Conservation (phyloP, 2,888 invertebrate species). For the Eilema griseolum region DNA sequence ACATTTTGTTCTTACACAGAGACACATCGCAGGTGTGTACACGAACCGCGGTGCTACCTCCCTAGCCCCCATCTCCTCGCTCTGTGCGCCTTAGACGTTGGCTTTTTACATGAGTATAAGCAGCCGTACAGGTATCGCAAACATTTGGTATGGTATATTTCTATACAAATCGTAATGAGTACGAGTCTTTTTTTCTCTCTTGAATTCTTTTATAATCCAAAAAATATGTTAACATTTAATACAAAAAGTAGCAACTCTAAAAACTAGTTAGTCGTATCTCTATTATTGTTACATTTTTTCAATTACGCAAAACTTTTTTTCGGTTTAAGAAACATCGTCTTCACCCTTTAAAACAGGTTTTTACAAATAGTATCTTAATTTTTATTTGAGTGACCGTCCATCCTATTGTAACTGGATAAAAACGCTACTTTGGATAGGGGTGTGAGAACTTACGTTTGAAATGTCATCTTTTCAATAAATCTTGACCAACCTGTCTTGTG, state of each 20-base stretch:
- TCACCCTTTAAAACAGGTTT: conserved; percentile 53
- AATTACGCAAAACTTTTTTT: neutral
- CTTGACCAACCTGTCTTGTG: conserved; percentile 65
- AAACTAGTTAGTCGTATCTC: neutral
- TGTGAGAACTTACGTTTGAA: conserved; percentile 64
- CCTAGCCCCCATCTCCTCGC: conserved; percentile 49
- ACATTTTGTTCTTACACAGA: conserved; percentile 64
- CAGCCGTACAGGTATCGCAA: conserved; percentile 66
- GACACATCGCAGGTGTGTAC: conserved; percentile 68
- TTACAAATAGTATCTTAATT: conserved; percentile 52
- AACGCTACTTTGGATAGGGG: conserved; percentile 50
- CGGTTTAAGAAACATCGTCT: conserved; percentile 19
- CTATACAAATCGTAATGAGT: neutral
- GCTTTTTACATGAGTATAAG: conserved; percentile 85
- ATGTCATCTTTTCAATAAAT: conserved; percentile 54
- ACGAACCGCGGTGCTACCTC: conserved; percentile 62
- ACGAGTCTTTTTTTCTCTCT: conserved; percentile 20
- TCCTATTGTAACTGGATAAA: conserved; percentile 63
- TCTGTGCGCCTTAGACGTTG: conserved; percentile 83
- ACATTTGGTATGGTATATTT: conserved; percentile 60
- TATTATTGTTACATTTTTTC: neutral
- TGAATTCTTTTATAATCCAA: neutral
- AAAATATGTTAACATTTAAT: neutral
- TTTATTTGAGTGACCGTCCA: conserved; percentile 56
- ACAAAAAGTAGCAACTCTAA: conserved; percentile 5